Conservation (phyloP, 2,113 vertebrate genomes). For the Dasypus novemcinctus region DNA sequence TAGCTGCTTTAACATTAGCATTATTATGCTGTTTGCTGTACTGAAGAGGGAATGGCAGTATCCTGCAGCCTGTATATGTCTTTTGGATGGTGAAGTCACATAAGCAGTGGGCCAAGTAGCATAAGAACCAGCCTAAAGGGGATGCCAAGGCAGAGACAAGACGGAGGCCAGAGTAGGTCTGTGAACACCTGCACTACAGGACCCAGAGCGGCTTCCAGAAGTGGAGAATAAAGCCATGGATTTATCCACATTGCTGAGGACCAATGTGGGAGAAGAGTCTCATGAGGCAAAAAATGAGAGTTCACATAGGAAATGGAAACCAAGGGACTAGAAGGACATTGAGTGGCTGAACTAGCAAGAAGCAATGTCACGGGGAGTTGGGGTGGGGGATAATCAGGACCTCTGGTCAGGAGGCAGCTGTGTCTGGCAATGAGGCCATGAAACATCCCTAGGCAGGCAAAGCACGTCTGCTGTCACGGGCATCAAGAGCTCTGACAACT, state of each 20-base stretch:
- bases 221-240: neutral
- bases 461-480: neutral
- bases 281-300: neutral
- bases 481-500: neutral
- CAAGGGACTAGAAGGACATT: neutral
- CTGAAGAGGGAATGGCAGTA: too few relatives aligned
- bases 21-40: neutral
- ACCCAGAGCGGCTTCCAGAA: neutral
- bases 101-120: too few relatives aligned
- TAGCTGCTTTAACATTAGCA: neutral
- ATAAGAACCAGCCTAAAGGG: neutral
- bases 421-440: neutral
- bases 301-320: neutral
- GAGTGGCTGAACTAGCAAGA: neutral
- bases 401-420: neutral
- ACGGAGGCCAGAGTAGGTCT: neutral
- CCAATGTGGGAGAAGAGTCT: neutral
- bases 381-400: accelerated
- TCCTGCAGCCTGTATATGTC: neutral
- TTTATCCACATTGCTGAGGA: neutral
- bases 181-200: accelerated
- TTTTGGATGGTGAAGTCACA: neutral
- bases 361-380: neutral
- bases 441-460: neutral
- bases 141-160: neutral